Evolutionary conservation across 2,888 invertebrate genomes (phyloP), one percentile per base, ranked within the genome.

Genomic region (Perithous albicinctus): DNA sequence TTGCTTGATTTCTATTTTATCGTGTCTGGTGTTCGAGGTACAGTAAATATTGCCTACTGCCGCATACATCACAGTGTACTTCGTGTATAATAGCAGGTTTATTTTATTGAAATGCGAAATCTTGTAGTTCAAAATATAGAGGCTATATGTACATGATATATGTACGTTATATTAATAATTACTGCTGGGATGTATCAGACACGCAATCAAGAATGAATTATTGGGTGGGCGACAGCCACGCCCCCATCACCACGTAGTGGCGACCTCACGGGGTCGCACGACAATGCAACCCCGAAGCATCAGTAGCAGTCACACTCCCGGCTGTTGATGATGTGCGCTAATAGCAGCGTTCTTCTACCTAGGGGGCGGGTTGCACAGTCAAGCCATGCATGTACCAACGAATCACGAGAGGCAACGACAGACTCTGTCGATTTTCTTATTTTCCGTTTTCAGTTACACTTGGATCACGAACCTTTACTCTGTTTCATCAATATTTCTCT

Each of bases 121-220:
- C 69, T 72, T 75, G 48, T 70, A 80, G 80, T 78, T 56, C 69
- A 70, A 70, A 73, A 76, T 80, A 56, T 29, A 4, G 18, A 48
- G 8, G 20, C 10, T 69, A 38, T 38, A 29, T 41, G 6, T n/a
- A 3, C 41, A 29, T 64, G 18, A 20, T 61, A 15, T 26, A 41
- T 48, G 41, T 70, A 26, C 35, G 48, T 18, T 41, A 54, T 73
- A 84, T 79, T 85, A 86, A 87, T 90, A 91, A 91, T 90, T 90
- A 88, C 89, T 88, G 91, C 87, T 89, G 90, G 90, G 88, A 91
- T 92, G 91, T 92, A 92, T 91, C 92, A 90, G 92, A 92, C 92
- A 92, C 91, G 92, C 90, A 91, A 92, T 92, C 92, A 92, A 89
- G 92, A 91, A 91, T 92, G 92, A 92, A 91, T 92, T 92, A 92